Evolutionary conservation across 2,797 vertebrate genomes (phyloP), one percentile per base, ranked within the genome.

Genomic region (Macrochelys suwanniensis): DNA sequence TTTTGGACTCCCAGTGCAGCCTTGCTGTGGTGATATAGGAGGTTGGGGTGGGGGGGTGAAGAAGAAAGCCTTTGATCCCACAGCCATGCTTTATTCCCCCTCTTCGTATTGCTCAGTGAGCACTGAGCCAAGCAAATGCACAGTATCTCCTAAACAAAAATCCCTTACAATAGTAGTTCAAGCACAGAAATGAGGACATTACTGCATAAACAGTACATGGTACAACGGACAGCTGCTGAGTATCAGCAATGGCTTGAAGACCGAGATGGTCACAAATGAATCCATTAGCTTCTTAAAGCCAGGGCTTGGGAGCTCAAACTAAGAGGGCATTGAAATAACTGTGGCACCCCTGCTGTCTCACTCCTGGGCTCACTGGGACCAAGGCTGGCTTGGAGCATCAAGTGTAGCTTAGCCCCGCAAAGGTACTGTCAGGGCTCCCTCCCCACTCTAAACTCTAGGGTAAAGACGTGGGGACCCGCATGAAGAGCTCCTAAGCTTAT

Each of bases 241-340:
- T 49, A 78, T 1, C 0, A 11, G 5, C 0, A 2, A 26, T 50
- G 84, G 76, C 89, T 92, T 61, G 49, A 89, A 71, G 88, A 61
- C 80, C 82, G 56, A 89, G 37, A 53, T 74, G 87, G 65, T 82
- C 91, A 93, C 50, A 90, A 82, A 86, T 11, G 15, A 82, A 91
- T 76, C 71, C 42, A 26, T 89, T 74, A 77, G 71, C 26, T 85
- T 65, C 26, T 85, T n/a, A 16, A 33, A 65, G 59, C 26, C 31
- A 26, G 11, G 26, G 57, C 59, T 82, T 71, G 45, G 26, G 61
- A 28, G 71, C 57, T 47, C 65, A 89, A 91, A 95, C 89, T 86
- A 90, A 45, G 54, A 84, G 0, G 5, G 21, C 50, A 42, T 49
- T 80, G 50, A 76, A 90, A 94, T 59, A 80, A 42, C 47, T 59